Base-by-base conservation (phyloP, 2,113 vertebrate species). In the Apteryx mantelli region DNA sequence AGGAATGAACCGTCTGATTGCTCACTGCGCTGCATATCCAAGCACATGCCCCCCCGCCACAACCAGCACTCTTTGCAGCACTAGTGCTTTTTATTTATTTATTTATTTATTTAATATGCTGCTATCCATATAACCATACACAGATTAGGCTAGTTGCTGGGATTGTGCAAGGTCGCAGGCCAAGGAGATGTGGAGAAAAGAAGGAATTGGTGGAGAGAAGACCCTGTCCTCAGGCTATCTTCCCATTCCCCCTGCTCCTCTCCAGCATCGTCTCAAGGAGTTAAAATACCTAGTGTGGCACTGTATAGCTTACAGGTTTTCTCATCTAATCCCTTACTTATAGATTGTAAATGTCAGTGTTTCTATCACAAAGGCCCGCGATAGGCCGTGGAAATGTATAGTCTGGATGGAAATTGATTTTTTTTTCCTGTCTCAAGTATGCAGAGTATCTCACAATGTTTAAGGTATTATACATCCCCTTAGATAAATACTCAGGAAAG, bases 1-100 rank as follows among this genome's bases (percentile, higher is more conserved):
- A 92, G 78, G 84, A 95, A 85, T 70, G 53, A 85, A 76, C 40
- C 91, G 55, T 77, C 78, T 93, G 87, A 94, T 86, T 83, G 75
- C 82, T 89, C 91, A 68, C 50, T 73, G 89, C 46, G 87, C 92
- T 91, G 58, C 66, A 65, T 60, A 87, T 89, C 53, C 93, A 81
- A 0, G 11, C 56, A 26, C 44, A 48, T 40, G 5, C 15, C 44
- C 44, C 8, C 46, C 63, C 69, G 26, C 25, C 2, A 1, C 13
- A 63, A 66, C 46, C 73, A 50, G 4, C 21, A 20, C 30, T n/a
- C n/a, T 42, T 65, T 63, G 56, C 81, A 75, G 46, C 32, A 56
- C 34, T 20, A 64, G 7, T 4, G 48, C 53, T 81, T 58, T 42
- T 42, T 46, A 16, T 46, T n/a, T n/a, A n/a, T n/a, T n/a, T n/a